These are phyloP conservation scores for Euplagia quadripunctaria DNA, from an alignment of 2,888 invertebrate genomes.

Conservation along the genomic window DNA sequence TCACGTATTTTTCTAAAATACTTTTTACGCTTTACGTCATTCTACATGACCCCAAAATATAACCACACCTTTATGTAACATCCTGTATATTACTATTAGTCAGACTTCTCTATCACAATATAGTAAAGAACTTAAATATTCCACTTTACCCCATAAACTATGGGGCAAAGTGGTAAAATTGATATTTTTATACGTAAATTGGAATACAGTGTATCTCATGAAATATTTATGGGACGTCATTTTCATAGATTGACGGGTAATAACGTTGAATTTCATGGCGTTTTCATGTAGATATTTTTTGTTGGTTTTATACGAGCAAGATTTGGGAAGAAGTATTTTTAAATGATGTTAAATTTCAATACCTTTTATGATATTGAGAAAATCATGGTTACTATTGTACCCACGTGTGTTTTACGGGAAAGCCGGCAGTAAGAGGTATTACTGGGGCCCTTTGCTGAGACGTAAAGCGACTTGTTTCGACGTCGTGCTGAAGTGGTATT, in stretches of 20 bases:
- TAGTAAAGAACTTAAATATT: neutral
- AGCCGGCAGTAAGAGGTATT: too few relatives aligned
- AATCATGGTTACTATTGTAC: too few relatives aligned
- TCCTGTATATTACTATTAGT: neutral
- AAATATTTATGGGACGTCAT: conserved; percentile 42
- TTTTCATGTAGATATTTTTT: conserved; percentile 2
- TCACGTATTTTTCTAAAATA: neutral
- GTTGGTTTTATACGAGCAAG: neutral
- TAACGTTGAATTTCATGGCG: conserved; percentile 8
- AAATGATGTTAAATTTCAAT: neutral
- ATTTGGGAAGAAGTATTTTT: neutral
- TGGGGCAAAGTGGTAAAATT: conserved; percentile 3
- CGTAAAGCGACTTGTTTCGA: too few relatives aligned
- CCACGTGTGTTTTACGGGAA: too few relatives aligned
- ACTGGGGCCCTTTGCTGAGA: too few relatives aligned
- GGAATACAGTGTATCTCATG: conserved; percentile 19
- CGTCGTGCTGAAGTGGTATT: too few relatives aligned
- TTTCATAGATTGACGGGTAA: conserved; percentile 35
- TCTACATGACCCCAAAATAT: neutral
- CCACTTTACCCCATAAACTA: conserved; percentile 13
- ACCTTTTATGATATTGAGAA: neutral
- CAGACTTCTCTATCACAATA: neutral
- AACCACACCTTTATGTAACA: neutral
- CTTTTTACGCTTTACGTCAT: neutral
- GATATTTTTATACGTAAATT: conserved; percentile 26